Conservation (phyloP, 2,797 vertebrate genomes). For the Gobionotothen gibberifrons region DNA sequence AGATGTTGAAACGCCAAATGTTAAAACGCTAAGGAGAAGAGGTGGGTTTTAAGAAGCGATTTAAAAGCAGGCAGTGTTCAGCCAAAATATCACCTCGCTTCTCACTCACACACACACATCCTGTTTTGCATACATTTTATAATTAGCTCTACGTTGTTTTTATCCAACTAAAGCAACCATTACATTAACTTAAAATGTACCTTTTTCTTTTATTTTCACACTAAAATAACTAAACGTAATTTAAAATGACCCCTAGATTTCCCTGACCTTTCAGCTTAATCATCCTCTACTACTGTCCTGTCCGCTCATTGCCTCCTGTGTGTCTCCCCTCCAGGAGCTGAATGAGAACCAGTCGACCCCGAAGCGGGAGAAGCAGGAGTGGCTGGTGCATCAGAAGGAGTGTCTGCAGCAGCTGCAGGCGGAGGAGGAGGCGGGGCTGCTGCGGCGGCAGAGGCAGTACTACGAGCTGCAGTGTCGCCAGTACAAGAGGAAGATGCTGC, state of each 20-base stretch:
- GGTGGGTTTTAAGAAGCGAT: too few species aligned
- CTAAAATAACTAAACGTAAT: neutral
- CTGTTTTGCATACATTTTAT: too few species aligned
- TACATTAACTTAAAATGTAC: too few species aligned
- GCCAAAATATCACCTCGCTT: too few species aligned
- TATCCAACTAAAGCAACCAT: too few species aligned
- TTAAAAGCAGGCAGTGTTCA: too few species aligned
- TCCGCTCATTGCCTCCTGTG: neutral
- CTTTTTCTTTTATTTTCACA: too few species aligned
- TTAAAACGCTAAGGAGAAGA: too few species aligned
- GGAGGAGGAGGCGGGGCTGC: constrained; percentile 90
- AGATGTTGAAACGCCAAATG: too few species aligned
- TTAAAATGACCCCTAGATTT: neutral
- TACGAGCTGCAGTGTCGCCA: constrained; percentile 93
- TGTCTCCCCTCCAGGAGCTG: constrained; percentile 83
- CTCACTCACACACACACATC: too few species aligned
- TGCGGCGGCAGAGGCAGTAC: constrained; percentile 92
- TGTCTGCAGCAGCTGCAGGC: constrained; percentile 93
- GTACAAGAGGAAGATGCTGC: constrained; percentile 94
- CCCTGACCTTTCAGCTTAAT: neutral
- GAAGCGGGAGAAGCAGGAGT: constrained; percentile 94
- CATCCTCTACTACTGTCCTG: neutral
- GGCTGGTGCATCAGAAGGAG: constrained; percentile 94
- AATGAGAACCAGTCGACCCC: constrained; percentile 95
- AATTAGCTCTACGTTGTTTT: too few species aligned